Base-by-base conservation (phyloP, 2,797 vertebrate genomes). In the Toxotes lorentzi region DNA sequence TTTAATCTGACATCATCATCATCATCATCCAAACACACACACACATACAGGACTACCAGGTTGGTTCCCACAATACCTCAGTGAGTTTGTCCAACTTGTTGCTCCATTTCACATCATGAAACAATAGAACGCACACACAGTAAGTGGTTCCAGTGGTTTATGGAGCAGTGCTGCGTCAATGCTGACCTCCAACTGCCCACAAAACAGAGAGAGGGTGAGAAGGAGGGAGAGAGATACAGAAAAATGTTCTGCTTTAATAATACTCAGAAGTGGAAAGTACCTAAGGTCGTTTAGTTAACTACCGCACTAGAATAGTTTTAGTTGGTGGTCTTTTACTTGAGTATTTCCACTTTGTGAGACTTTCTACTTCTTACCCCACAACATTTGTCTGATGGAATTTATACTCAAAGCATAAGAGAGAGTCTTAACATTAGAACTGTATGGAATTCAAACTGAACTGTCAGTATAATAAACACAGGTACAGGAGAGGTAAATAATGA, bases 61-160 rank as follows among this genome's bases (percentile, higher is more conserved):
- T 78, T 63, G 74, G 81, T 87, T 91, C 81, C 83, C 86, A 88
- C 83, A 76, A 58, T 80, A 58, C 77, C 63, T 77, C 78, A 38
- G 82, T 16, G 27, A 85, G 76, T 85, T 87, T 62, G 79, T 81
- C 87, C 84, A 86, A 84, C 75, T 74, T 61, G 40, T 70, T 76
- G 81, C 79, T 82, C 81, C 82, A 79, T 84, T 89, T 88, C 80
- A 84, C 86, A 83, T 88, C 77, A 86, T 92, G 84, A 86, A 89
- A 89, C 86, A 88, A 88, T 85, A 84, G 80, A 82, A 53, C 19
- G 32, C 78, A 48, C 72, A 60, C 73, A 51, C 70, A 80, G 43
- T 89, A 88, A 91, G 80, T 88, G 81, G 80, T 86, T 88, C 85
- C 83, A 89, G 86, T 63, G 86, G 84, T 89, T 92, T 91, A 88